A percentile compares a stretch with the other conserved stretches of the same genome.
phyloP scores from a whole-genome alignment of 2,797 vertebrate species.

The Coilia nasus region DNA sequence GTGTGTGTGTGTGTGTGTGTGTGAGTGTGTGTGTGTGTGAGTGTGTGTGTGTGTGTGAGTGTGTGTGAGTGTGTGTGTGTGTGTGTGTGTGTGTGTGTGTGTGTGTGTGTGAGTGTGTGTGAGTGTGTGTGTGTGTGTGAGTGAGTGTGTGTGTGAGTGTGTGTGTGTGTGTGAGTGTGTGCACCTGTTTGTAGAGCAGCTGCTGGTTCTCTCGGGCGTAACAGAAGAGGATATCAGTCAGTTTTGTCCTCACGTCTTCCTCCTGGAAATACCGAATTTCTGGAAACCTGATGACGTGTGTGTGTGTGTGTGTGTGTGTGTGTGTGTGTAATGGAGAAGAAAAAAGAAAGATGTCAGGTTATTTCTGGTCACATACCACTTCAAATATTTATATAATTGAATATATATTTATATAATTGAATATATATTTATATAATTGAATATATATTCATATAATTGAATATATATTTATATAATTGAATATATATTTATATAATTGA shows the following conservation, averaged over 20 bases:
- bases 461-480: too few relatives aligned
- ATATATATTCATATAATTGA: too few relatives aligned
- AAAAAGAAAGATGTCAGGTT: too few relatives aligned
- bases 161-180: constrained; percentile 21
- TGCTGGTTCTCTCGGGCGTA: constrained; percentile 98
- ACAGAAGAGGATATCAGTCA: constrained; percentile 99
- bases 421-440: too few relatives aligned
- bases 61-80: constrained; percentile 8
- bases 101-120: neutral
- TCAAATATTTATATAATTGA: too few relatives aligned
- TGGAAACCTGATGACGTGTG: constrained; percentile 81
- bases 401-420: too few relatives aligned
- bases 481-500: too few relatives aligned
- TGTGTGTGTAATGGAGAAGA: neutral
- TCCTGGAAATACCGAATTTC: constrained; percentile 98
- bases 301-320: neutral
- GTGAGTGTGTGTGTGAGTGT: constrained; percentile 4
- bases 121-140: constrained; percentile 4
- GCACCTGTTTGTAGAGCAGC: constrained; percentile 98
- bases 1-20: too few relatives aligned
- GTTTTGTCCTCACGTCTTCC: constrained; percentile 92
- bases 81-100: neutral
- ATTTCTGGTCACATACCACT: too few relatives aligned
- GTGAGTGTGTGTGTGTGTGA: too few relatives aligned
- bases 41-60: neutral